Conservation (phyloP, 2,797 vertebrate genomes). For the Acanthurus tractus region DNA sequence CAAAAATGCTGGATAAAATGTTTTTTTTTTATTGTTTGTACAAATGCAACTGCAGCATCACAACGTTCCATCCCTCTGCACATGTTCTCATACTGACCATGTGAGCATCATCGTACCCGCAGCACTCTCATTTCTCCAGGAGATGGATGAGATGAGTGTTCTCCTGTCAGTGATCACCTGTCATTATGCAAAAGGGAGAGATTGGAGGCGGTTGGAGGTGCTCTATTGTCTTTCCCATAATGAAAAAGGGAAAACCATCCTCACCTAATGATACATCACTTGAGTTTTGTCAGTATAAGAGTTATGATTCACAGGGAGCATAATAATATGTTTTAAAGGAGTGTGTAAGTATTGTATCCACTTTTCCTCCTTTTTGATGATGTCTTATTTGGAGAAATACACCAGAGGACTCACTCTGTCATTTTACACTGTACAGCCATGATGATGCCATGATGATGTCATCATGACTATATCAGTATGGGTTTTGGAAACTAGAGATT, state of each 20-base stretch:
- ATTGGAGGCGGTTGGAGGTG: constrained; percentile 25
- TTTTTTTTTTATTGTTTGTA: neutral
- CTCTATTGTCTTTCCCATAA: neutral
- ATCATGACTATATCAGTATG: no score
- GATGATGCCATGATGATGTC: no score
- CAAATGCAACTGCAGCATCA: neutral
- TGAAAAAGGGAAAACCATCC: neutral
- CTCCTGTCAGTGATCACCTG: constrained; percentile 26
- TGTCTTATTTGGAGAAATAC: neutral
- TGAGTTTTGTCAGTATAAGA: neutral
- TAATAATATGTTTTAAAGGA: neutral
- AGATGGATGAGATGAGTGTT: neutral
- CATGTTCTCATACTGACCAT: neutral
- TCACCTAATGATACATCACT: neutral
- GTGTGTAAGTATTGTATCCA: no score
- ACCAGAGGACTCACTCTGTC: neutral
- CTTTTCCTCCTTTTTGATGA: neutral
- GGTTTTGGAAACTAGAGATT: no score
- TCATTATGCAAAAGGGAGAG: constrained; percentile 6
- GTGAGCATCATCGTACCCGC: neutral
- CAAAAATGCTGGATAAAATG: neutral
- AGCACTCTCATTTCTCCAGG: neutral
- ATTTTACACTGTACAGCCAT: no score
- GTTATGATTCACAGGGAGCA: neutral
- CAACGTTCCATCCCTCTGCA: constrained; percentile 2